Evolutionary conservation across 2,888 invertebrate species (phyloP).

Genomic region (Drosophila seclusa): DNA sequence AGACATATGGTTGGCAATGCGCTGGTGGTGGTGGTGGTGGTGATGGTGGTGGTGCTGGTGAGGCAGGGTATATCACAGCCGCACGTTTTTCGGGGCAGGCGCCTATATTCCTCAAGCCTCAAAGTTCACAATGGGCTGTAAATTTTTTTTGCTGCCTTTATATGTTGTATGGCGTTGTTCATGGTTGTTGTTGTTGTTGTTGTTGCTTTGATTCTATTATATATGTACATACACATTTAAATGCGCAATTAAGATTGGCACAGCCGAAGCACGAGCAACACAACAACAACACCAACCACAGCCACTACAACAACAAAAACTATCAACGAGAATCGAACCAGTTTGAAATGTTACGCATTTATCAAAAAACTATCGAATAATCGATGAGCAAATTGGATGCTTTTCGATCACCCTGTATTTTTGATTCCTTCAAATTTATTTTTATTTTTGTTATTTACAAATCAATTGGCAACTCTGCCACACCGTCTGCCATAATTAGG

Average conservation of each 20-base stretch:
- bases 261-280: constrained; percentile 51
- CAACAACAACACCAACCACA: constrained; percentile 20
- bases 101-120: constrained; percentile 59
- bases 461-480: constrained; percentile 51
- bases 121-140: constrained; percentile 70
- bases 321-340: constrained; percentile 73
- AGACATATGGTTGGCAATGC: constrained; percentile 54
- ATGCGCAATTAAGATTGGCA: constrained; percentile 81
- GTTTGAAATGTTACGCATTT: constrained; percentile 75
- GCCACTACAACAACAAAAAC: constrained; percentile 41
- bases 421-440: constrained; percentile 2
- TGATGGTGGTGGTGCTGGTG: background rate
- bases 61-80: constrained; percentile 12
- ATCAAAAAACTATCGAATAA: constrained; percentile 28
- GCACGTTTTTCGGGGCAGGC: constrained; percentile 49
- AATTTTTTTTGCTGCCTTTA: constrained; percentile 39
- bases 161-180: constrained; percentile 39
- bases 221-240: constrained; percentile 67
- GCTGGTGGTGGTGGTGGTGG: background rate
- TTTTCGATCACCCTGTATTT: constrained; percentile 29
- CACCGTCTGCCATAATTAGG: constrained; percentile 66
- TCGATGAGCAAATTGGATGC: constrained; percentile 1
- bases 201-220: constrained; percentile 50
- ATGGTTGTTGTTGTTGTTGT: constrained; percentile 19
- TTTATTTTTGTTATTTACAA: constrained; percentile 36